These are phyloP conservation scores for Passer domesticus DNA, from an alignment of 2,113 vertebrate species.

Conservation along the genomic window DNA sequence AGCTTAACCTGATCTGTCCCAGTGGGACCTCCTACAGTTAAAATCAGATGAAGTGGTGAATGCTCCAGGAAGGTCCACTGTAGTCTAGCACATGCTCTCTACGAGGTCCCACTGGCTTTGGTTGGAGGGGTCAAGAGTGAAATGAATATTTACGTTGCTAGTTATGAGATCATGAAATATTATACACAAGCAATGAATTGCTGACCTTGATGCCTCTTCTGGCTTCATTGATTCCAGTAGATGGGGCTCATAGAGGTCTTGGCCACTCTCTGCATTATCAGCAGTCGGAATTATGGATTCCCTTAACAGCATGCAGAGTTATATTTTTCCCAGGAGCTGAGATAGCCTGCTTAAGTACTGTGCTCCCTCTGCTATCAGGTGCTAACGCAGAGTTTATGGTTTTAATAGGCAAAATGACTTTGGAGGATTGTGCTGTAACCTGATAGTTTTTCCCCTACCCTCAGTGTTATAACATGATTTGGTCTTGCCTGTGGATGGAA, in stretches of 20 bases:
- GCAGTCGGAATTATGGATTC: constrained; percentile 1
- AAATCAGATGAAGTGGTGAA: neutral
- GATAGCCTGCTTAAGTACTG: constrained; percentile 51
- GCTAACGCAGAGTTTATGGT: constrained; percentile 63
- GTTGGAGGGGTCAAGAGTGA: neutral
- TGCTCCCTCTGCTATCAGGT: constrained; percentile 51
- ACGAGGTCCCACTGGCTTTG: neutral
- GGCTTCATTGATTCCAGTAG: constrained; percentile 7
- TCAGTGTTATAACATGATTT: constrained; percentile 63
- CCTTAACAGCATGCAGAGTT: neutral
- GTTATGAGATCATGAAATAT: neutral
- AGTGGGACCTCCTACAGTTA: neutral
- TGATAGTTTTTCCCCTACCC: constrained; percentile 54
- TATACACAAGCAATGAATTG: constrained; percentile 19
- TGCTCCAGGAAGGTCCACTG: neutral
- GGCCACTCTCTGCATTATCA: neutral
- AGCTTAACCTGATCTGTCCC: neutral
- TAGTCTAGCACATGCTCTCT: neutral
- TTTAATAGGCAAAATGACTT: constrained; percentile 67
- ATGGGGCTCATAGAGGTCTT: neutral
- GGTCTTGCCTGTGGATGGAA: constrained; percentile 60
- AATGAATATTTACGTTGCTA: neutral
- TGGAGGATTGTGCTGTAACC: constrained; percentile 67
- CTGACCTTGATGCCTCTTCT: neutral
- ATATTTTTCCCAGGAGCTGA: constrained; percentile 21